phyloP scores from a whole-genome alignment of 1,140 invertebrate genomes.

The Pemphigus obesinymphae region DNA sequence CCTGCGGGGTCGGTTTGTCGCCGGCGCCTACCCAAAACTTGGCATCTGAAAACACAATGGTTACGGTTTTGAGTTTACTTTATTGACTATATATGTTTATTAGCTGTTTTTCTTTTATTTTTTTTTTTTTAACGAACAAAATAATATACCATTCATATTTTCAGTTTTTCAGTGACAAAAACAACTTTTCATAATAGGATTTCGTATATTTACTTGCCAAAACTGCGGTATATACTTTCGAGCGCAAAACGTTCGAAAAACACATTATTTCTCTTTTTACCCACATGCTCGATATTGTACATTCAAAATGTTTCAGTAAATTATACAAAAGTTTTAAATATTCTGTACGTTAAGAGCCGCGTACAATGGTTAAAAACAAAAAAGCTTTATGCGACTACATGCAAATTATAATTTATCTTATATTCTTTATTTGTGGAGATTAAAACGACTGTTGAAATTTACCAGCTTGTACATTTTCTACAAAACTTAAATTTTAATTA shows the following conservation, averaged over 20 bases:
- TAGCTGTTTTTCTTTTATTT: background rate
- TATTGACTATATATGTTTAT: background rate
- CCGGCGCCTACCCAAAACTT: slow-evolving; percentile 87
- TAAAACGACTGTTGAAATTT: too few species aligned
- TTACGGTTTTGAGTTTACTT: background rate
- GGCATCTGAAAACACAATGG: slow-evolving; percentile 62
- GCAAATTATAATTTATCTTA: too few species aligned
- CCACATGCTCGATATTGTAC: background rate
- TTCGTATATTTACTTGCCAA: background rate
- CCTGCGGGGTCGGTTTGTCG: slow-evolving; percentile 69
- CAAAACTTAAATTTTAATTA: too few species aligned
- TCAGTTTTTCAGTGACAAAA: background rate
- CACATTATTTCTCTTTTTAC: background rate
- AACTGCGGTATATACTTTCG: background rate
- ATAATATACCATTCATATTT: background rate
- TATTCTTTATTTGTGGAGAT: too few species aligned
- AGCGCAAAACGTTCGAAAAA: background rate
- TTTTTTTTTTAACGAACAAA: background rate
- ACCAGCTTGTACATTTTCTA: too few species aligned
- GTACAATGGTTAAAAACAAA: background rate
- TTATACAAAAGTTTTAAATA: background rate
- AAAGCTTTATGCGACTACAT: background rate
- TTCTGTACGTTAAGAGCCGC: background rate
- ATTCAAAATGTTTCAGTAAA: background rate
- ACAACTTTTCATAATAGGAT: background rate